Evolutionary conservation across 64 coral and sea anemone genomes (phyloP).

Genomic region (Stichodactyla helianthus): DNA sequence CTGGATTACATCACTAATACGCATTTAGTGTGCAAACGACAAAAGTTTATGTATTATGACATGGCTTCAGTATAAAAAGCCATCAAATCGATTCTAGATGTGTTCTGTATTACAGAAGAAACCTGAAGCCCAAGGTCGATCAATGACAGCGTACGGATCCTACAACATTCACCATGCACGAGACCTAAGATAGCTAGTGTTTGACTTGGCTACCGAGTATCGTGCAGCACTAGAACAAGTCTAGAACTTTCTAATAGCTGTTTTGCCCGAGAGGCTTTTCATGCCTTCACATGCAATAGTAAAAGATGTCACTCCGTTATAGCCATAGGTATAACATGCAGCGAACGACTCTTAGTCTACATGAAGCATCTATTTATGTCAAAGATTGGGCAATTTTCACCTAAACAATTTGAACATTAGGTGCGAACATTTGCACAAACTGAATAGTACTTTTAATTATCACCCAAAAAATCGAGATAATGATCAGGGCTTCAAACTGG

Average conservation of each 20-base stretch:
- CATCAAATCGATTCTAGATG: background rate
- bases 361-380: background rate
- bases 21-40: background rate
- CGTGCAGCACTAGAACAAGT: background rate
- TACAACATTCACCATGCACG: background rate
- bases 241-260: no score
- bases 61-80: background rate
- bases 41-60: background rate
- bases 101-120: background rate
- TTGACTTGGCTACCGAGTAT: background rate
- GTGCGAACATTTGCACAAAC: background rate
- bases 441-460: no score
- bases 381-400: background rate
- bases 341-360: background rate
- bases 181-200: background rate
- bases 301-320: background rate
- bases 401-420: background rate
- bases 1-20: background rate
- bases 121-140: background rate
- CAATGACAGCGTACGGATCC: background rate
- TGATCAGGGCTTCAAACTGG: background rate
- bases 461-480: background rate
- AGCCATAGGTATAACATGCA: background rate
- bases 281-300: background rate
- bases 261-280: background rate